Evolutionary conservation across 2,797 vertebrate genomes (phyloP), one percentile per base, ranked within the genome.

Genomic region (Pyrrhura leucotis): DNA sequence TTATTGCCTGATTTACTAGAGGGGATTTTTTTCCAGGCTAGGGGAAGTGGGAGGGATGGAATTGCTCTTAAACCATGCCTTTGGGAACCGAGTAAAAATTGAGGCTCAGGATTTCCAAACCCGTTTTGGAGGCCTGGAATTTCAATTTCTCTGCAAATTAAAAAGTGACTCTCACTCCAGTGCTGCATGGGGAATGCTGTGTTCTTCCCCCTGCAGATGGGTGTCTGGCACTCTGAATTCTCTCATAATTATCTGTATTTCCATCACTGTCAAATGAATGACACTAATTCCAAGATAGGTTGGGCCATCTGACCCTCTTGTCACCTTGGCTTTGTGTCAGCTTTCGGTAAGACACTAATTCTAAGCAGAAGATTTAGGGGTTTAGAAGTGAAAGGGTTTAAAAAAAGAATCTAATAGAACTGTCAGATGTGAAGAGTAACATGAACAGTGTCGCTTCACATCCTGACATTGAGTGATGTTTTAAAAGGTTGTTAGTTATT

Each of bases 301-400:
- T 87, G 85, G 68, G 65, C 85, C 88, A 65, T 63, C 81, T 91
- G 88, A 94, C 91, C 89, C 72, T 93, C 44, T 58, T 82, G 77
- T 63, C 65, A 89, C 74, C 48, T 96, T 93, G 86, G 84, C 89
- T 85, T 77, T 47, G 0, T 62, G 74, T 93, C 85, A 87, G 2
- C 61, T 90, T 94, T 44, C 20, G 85, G 67, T 73, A 85, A 91
- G 86, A 68, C 42, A 10, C 14, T 62, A 25, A 86, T 93, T 95
- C 92, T 67, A 83, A 59, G 63, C 31, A 28, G 33, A 79, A 91
- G 69, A 75, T 91, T 71, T 69, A 82, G 71, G 4, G 9, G n/a
- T 39, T 65, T 66, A 59, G 53, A 88, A 95, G 50, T 45, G 42
- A 47, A 91, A 87, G 20, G 25, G 28, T 75, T 96, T 68, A 17